phyloP scores from a whole-genome alignment of 2,888 invertebrate genomes.

The Pachycephus smyrnensis region DNA sequence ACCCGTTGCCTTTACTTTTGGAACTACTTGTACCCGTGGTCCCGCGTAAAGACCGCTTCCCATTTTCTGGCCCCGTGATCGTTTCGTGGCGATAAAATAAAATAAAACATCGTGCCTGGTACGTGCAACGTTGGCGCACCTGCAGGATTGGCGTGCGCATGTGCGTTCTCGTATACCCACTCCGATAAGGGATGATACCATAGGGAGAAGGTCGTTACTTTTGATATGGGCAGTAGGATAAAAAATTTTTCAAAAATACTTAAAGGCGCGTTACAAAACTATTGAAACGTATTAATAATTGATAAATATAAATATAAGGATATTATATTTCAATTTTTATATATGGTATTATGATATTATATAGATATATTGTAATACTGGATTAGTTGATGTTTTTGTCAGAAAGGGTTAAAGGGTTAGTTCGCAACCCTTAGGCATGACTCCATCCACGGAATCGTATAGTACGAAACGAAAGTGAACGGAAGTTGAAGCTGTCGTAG shows the following conservation, averaged over 20 bases:
- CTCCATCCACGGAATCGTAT: too few species aligned
- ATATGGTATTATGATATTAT: too few species aligned
- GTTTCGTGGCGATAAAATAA: conserved; percentile 2
- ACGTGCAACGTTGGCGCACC: background rate
- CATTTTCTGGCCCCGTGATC: background rate
- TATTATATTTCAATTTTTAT: too few species aligned
- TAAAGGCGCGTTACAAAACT: too few species aligned
- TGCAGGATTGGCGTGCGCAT: background rate
- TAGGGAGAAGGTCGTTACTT: background rate
- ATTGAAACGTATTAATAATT: too few species aligned
- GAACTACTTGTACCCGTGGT: background rate
- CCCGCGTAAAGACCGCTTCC: background rate
- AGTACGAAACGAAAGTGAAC: too few species aligned
- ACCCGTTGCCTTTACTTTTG: background rate
- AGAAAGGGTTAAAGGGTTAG: too few species aligned
- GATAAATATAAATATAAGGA: too few species aligned
- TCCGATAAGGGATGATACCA: background rate
- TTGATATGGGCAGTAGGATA: background rate
- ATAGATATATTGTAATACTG: too few species aligned
- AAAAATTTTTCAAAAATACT: too few species aligned
- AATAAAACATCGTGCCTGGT: background rate
- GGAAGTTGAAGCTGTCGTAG: background rate
- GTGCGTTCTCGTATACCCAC: background rate
- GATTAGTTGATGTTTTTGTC: too few species aligned
- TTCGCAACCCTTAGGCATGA: too few species aligned